Evolutionary conservation across 2,113 vertebrate species (phyloP), one percentile per base, ranked within the genome.

Genomic region (Ceyx melanurus): DNA sequence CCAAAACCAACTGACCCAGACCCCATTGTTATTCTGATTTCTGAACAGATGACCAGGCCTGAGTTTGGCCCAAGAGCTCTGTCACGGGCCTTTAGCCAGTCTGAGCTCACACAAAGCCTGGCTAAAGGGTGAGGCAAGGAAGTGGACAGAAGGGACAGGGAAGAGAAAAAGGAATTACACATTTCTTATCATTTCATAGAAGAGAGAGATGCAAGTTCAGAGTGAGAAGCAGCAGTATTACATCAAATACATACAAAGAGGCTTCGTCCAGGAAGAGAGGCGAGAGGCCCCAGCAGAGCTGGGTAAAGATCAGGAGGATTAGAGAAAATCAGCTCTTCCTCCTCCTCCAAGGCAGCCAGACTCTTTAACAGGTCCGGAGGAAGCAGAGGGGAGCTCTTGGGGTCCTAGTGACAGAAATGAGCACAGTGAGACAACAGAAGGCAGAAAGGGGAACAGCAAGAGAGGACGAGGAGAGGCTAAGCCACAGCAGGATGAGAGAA

Each of bases 311-410:
- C 99, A 98, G 99, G 98, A 98, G 99, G 98, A 98, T 99, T 99
- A 98, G 99, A 97, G 98, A 99, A 99, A 97, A 98, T 97, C 96
- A 99, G 98, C 98, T 99, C 99, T 98, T 99, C 99, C 98, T 99
- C 98, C 97, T 98, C 99, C 99, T 99, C 99, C 98, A 99, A 98
- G 97, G 99, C 99, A 98, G 98, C 98, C 97, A 99, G 98, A 98
- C 98, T 98, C 98, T 99, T 99, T 98, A 99, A 99, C 98, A 99
- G 99, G 98, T 99, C 99, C 97, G 99, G 99, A 98, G 99, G 99
- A 94, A 99, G 99, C 98, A 99, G 98, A 98, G 99, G 99, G 97
- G 99, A 99, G 98, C 98, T 98, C 98, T 99, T 99, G 98, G 98
- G 98, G 98, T 99, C 99, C 99, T 99, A 98, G 97, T 98, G 96